Conservation (phyloP, 2,797 vertebrate species). For the Microctenopoma steveboyesi region DNA sequence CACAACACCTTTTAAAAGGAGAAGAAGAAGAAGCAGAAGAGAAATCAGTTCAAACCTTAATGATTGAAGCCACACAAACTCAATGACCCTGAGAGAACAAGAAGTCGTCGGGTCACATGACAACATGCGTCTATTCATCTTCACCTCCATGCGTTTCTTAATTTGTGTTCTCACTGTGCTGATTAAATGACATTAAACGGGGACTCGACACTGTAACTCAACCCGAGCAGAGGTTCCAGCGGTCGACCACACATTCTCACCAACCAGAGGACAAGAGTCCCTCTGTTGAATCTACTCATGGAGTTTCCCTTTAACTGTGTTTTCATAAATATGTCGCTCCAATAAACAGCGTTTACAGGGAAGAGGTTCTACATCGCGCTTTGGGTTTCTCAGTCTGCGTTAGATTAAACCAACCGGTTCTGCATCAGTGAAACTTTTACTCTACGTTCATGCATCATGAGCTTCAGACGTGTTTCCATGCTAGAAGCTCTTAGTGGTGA, state of each 20-base stretch:
- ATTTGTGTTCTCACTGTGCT: conserved; percentile 26
- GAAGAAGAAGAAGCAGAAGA: too few relatives aligned
- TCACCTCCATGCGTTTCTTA: conserved; percentile 8
- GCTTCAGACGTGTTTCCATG: not conserved
- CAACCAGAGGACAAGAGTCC: conserved; percentile 61
- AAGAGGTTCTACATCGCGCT: conserved; percentile 1
- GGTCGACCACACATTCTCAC: conserved; percentile 70
- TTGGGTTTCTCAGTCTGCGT: conserved; percentile 8
- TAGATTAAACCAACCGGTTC: not conserved
- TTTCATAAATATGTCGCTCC: conserved; percentile 43
- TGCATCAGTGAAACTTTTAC: not conserved
- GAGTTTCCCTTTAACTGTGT: conserved; percentile 39
- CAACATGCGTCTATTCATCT: not conserved
- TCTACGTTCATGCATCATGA: conserved; percentile 1
- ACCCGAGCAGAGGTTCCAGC: conserved; percentile 59
- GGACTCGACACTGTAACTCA: conserved; percentile 32
- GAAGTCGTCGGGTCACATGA: conserved; percentile 3
- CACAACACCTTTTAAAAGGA: too few relatives aligned
- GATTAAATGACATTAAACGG: conserved; percentile 47
- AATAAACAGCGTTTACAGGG: conserved; percentile 5
- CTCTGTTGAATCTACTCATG: conserved; percentile 42
- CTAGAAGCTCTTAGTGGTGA: not conserved
- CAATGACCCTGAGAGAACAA: conserved; percentile 13
- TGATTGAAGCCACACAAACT: conserved; percentile 24
- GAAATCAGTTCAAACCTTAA: conserved; percentile 14